These are phyloP conservation scores for Nephrotoma guestfalica DNA, from an alignment of 2,888 invertebrate species.

Conservation along the genomic window DNA sequence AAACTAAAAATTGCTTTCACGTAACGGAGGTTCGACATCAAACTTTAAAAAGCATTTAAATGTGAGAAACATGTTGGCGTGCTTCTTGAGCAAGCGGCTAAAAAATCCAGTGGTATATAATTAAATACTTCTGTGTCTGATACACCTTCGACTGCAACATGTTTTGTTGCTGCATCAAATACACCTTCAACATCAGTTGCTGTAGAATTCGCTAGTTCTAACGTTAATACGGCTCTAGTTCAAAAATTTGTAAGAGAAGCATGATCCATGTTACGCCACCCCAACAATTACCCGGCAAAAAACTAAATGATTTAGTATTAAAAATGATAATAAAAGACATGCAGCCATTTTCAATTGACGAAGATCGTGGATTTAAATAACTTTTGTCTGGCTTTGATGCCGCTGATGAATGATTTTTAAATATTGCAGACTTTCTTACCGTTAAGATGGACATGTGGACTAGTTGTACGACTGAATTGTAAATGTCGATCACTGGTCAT, in stretches of 20 bases:
- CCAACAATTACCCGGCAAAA: neutral
- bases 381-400: slow-evolving; percentile 16
- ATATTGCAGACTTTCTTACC: neutral
- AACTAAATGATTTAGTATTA: slow-evolving; percentile 9
- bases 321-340: too few relatives aligned
- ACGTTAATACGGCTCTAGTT: neutral
- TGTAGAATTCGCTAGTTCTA: neutral
- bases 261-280: neutral
- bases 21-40: too few relatives aligned
- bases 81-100: neutral
- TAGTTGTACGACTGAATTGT: too few relatives aligned
- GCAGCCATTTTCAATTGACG: slow-evolving; percentile 12
- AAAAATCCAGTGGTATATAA: neutral
- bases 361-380: slow-evolving; percentile 14
- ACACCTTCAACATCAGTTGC: neutral
- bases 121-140: neutral
- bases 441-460: too few relatives aligned
- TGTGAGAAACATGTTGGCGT: neutral
- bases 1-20: too few relatives aligned
- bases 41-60: too few relatives aligned
- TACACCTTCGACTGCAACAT: neutral
- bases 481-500: neutral
- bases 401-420: slow-evolving; percentile 11
- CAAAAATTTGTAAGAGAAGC: neutral
- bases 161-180: neutral